phyloP scores from a whole-genome alignment of 2,888 invertebrate species.

The Cataglyphis albicans region DNA sequence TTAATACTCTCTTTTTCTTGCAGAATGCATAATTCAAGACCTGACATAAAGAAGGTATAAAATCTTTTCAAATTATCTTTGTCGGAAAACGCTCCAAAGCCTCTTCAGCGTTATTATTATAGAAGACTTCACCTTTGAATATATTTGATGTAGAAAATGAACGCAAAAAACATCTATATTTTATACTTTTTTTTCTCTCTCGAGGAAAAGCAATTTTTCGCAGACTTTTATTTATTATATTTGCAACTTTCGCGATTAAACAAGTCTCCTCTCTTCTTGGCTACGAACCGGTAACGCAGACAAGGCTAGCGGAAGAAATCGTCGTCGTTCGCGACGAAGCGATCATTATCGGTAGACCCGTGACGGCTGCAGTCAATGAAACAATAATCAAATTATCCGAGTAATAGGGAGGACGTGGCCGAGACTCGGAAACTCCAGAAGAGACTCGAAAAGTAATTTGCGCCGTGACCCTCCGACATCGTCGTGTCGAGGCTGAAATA shows the following conservation, averaged over 20 bases:
- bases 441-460: slow-evolving; percentile 72
- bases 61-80: slow-evolving; percentile 12
- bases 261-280: not conserved
- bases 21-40: slow-evolving; percentile 21
- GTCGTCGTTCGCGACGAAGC: slow-evolving; percentile 56
- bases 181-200: not conserved
- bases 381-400: slow-evolving; percentile 69
- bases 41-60: slow-evolving; percentile 20
- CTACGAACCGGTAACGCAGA: not conserved
- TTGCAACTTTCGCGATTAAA: not conserved
- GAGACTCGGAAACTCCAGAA: slow-evolving; percentile 68
- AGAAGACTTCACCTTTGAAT: slow-evolving; percentile 22
- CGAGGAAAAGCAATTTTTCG: not conserved
- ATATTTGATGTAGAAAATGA: slow-evolving; percentile 12
- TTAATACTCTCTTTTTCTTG: not conserved
- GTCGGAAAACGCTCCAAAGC: slow-evolving; percentile 21
- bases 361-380: slow-evolving; percentile 61
- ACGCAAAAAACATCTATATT: not conserved
- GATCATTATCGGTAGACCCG: slow-evolving; percentile 64
- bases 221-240: not conserved
- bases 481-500: slow-evolving; percentile 71
- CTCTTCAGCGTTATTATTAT: not conserved
- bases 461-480: slow-evolving; percentile 69
- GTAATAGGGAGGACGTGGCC: slow-evolving; percentile 52
- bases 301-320: slow-evolving; percentile 57